A percentile compares a stretch with the other conserved stretches of the same genome.
Conservation (phyloP, 53 echinoderm and acorn worm species). For the Apostichopus leukothele region DNA sequence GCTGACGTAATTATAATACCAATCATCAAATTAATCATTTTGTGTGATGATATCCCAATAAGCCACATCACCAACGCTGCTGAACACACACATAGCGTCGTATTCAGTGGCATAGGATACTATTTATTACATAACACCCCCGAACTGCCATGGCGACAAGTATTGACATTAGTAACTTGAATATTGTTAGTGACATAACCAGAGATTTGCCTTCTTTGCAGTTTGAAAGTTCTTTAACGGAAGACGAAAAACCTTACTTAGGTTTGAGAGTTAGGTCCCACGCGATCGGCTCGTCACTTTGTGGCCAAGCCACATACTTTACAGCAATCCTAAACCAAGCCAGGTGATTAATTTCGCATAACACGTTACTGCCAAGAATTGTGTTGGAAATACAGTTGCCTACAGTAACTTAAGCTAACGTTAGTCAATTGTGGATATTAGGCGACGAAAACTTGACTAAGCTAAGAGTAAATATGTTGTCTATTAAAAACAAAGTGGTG, state of each 20-base stretch:
- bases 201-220: conserved; percentile 92
- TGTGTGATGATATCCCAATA: no score
- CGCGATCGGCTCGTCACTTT: conserved; percentile 78
- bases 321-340: conserved; percentile 85
- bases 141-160: conserved; percentile 81
- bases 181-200: conserved; percentile 74
- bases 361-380: background rate
- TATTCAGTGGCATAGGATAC: no score
- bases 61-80: no score
- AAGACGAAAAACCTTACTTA: conserved; percentile 77
- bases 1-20: no score
- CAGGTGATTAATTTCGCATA: conserved; percentile 61
- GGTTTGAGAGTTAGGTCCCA: conserved; percentile 74
- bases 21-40: no score
- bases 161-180: conserved; percentile 41
- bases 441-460: no score
- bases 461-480: no score
- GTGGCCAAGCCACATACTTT: conserved; percentile 95
- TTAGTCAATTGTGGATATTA: no score
- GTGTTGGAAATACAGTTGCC: no score
- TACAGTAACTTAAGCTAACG: no score
- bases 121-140: background rate
- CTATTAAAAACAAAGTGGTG: no score
- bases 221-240: conserved; percentile 88
- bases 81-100: no score